phyloP scores from a whole-genome alignment of 2,797 vertebrate species.

The Percopsis omiscomaycus region DNA sequence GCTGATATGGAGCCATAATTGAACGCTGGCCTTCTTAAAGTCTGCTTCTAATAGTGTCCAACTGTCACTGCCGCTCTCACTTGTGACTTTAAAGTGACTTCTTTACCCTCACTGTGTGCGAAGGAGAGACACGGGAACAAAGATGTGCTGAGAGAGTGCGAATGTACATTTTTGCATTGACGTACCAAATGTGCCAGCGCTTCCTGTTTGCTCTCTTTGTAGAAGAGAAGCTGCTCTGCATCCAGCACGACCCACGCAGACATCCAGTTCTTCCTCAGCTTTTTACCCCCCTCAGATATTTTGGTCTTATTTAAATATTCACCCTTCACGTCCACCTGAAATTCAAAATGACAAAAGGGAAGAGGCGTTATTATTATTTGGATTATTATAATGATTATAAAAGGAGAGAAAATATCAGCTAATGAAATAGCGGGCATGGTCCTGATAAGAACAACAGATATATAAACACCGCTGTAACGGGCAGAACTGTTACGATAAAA shows the following conservation, averaged over 20 bases:
- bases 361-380: conserved; percentile 2
- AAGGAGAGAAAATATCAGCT: neutral
- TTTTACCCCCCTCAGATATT: conserved; percentile 91
- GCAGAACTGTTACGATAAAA: too few species aligned
- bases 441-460: neutral
- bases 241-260: conserved; percentile 85
- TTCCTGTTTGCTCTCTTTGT: conserved; percentile 90
- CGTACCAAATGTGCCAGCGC: conserved; percentile 78
- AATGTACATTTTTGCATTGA: conserved; percentile 10
- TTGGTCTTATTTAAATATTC: conserved; percentile 91
- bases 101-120: neutral
- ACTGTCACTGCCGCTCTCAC: conserved; percentile 8
- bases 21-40: conserved; percentile 28
- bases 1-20: conserved; percentile 37
- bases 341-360: conserved; percentile 14
- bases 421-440: neutral
- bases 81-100: conserved; percentile 7
- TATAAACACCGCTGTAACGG: too few species aligned
- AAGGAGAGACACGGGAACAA: neutral
- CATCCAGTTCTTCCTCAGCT: conserved; percentile 93
- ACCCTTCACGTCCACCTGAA: conserved; percentile 83
- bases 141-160: too few species aligned
- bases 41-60: conserved; percentile 16
- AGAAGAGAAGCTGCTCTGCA: conserved; percentile 82
- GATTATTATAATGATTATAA: neutral